These are phyloP conservation scores for Entomobrya proxima DNA, from an alignment of 2,888 invertebrate species.

Conservation along the genomic window DNA sequence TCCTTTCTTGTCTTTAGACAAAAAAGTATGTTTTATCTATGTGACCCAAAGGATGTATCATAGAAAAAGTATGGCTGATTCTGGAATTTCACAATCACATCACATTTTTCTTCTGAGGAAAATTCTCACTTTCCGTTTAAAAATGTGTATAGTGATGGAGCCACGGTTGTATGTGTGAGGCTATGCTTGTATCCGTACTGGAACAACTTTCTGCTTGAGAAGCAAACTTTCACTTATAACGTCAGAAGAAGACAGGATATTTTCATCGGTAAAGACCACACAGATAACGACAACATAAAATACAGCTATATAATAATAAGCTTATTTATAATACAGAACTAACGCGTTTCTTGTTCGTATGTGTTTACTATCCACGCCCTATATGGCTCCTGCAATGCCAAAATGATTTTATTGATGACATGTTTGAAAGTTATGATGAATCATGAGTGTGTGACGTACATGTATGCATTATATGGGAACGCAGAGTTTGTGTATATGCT, in stretches of 20 bases:
- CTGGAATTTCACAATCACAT: neutral
- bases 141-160: too few species aligned
- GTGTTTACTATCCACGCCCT: too few species aligned
- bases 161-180: neutral
- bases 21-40: neutral
- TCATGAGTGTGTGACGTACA: too few species aligned
- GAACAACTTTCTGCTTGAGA: neutral
- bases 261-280: neutral
- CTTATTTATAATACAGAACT: neutral
- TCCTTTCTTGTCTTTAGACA: neutral
- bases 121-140: neutral
- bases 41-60: neutral
- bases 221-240: too few species aligned
- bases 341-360: too few species aligned
- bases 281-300: neutral
- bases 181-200: neutral
- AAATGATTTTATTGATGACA: too few species aligned
- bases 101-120: neutral
- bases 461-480: too few species aligned
- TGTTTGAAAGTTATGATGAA: too few species aligned
- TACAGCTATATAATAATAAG: neutral
- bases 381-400: too few species aligned
- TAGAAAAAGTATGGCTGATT: neutral
- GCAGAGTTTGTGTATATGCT: too few species aligned
- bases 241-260: neutral